A percentile compares a stretch with the other conserved stretches of the same genome.
These are phyloP conservation scores for Nudaria mundana DNA, from an alignment of 2,888 invertebrate genomes.

Conservation along the genomic window DNA sequence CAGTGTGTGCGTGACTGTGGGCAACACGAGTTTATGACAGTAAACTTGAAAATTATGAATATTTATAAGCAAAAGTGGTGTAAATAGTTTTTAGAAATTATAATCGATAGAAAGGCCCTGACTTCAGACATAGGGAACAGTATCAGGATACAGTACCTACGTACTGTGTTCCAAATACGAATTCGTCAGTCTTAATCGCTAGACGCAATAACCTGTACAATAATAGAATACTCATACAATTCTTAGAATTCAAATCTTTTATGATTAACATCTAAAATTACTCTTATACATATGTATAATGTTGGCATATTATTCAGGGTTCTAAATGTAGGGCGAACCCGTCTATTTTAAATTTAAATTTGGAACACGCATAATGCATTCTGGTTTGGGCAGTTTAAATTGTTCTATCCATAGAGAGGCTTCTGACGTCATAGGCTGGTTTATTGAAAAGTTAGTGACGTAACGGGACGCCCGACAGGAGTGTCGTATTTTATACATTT, in stretches of 20 bases:
- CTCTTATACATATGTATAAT: conserved; percentile 18
- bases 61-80: conserved; percentile 5
- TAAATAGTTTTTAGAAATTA: neutral
- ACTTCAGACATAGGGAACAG: too few species aligned
- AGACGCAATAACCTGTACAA: too few species aligned
- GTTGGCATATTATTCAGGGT: conserved; percentile 29
- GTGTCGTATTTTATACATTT: too few species aligned
- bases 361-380: conserved; percentile 25
- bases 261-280: conserved; percentile 10
- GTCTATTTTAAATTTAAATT: conserved; percentile 39
- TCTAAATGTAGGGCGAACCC: conserved; percentile 29
- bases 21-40: conserved; percentile 16
- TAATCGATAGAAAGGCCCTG: neutral
- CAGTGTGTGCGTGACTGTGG: conserved; percentile 6
- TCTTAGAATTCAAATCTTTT: neutral
- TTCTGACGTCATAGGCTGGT: conserved; percentile 19
- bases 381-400: conserved; percentile 14
- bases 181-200: neutral
- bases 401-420: conserved; percentile 19
- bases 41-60: conserved; percentile 16
- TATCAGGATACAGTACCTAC: too few species aligned
- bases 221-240: neutral
- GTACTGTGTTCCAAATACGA: neutral
- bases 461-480: neutral
- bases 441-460: neutral